Evolutionary conservation across 2,797 vertebrate genomes (phyloP).

Genomic region (Phoxinus dragarum): DNA sequence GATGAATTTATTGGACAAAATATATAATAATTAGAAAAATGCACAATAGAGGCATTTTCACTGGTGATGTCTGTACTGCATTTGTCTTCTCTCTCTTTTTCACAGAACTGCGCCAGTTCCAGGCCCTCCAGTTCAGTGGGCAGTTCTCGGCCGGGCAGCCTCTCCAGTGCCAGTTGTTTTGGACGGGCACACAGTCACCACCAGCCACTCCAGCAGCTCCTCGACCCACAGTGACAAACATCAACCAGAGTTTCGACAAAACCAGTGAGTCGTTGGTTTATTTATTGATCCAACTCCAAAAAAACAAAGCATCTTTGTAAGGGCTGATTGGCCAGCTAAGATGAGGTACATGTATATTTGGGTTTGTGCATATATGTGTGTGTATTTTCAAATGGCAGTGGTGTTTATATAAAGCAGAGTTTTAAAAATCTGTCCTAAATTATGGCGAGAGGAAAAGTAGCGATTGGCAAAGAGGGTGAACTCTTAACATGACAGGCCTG

Average conservation of each 20-base stretch:
- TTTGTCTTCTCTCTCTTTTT: too few species aligned
- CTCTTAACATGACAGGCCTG: conserved; percentile 76
- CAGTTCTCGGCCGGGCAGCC: too few species aligned
- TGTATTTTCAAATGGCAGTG: conserved; percentile 49
- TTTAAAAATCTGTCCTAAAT: conserved; percentile 68
- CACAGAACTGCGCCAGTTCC: too few species aligned
- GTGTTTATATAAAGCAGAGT: conserved; percentile 57
- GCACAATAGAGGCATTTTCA: too few species aligned
- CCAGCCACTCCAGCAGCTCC: conserved; percentile 42
- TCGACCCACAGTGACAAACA: conserved; percentile 53
- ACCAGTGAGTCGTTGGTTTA: conserved; percentile 50
- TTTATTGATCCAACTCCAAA: not conserved
- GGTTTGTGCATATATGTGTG: conserved; percentile 61
- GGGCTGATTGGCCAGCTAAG: not conserved
- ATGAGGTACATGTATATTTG: conserved; percentile 60
- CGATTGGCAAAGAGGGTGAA: conserved; percentile 66
- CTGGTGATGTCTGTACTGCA: too few species aligned
- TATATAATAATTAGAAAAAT: too few species aligned
- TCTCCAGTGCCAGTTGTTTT: conserved; percentile 47
- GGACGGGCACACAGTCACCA: conserved; percentile 53
- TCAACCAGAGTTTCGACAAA: conserved; percentile 51
- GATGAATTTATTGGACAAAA: too few species aligned
- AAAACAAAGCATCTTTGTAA: not conserved
- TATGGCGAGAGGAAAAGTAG: conserved; percentile 59
- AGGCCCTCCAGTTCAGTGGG: too few species aligned